Percentiles rank a stretch among this genome's conserved stretches.
These are phyloP conservation scores for Talpa occidentalis DNA, from an alignment of 2,113 vertebrate genomes.

Conservation along the genomic window DNA sequence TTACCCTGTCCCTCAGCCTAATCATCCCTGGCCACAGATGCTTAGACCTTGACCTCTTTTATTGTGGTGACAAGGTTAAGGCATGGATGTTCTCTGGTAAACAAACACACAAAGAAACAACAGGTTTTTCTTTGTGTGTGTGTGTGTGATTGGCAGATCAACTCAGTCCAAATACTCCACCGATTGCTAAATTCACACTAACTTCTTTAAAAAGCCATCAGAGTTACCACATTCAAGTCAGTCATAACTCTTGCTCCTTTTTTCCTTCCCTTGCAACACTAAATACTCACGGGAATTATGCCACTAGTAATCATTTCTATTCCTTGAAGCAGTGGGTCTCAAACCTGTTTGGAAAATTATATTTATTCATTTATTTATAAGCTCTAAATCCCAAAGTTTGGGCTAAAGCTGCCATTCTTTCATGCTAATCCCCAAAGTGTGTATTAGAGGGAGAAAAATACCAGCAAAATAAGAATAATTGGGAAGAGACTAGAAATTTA, in stretches of 20 bases:
- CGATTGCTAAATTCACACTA: neutral
- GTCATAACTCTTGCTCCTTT: no score
- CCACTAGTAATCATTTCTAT: neutral
- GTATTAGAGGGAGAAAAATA: neutral
- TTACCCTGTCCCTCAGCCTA: neutral
- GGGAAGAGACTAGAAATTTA: no score
- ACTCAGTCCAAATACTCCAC: neutral
- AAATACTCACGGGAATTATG: neutral
- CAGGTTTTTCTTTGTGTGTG: no score
- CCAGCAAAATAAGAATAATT: neutral
- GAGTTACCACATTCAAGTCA: neutral
- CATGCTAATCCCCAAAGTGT: neutral
- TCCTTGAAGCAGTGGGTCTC: neutral
- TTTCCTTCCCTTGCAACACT: neutral
- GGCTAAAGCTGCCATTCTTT: neutral
- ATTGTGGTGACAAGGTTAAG: neutral
- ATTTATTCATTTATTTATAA: slow-evolving; percentile 10
- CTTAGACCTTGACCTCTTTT: neutral
- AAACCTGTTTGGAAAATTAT: neutral
- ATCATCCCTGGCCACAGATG: neutral
- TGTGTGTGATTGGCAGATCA: neutral
- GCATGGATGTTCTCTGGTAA: neutral
- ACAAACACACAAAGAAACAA: neutral
- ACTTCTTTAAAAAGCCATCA: neutral
- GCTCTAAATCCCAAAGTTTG: neutral